Conservation (phyloP, 2,888 invertebrate species). For the Eupithecia inturbata region DNA sequence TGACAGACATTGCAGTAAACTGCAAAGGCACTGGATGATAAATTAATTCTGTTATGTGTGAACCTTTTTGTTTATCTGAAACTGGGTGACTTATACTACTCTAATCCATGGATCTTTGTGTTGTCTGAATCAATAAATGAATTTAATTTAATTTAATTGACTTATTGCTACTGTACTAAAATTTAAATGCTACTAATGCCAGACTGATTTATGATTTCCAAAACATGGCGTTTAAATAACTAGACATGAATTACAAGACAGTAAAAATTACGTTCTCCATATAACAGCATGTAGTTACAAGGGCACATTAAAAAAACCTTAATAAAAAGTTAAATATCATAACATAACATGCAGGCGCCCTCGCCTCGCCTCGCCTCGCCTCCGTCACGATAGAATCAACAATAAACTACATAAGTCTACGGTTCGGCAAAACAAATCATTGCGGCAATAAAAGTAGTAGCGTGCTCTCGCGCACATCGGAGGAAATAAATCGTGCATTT, state of each 20-base stretch:
- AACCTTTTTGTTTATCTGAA: too few relatives aligned
- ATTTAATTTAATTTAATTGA: too few relatives aligned
- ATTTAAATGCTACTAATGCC: not conserved
- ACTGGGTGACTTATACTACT: too few relatives aligned
- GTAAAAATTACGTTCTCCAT: not conserved
- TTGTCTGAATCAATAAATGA: too few relatives aligned
- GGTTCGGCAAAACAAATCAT: slow-evolving; percentile 32
- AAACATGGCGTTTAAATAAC: not conserved
- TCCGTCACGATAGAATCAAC: slow-evolving; percentile 27
- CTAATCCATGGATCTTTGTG: too few relatives aligned
- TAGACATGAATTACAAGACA: not conserved
- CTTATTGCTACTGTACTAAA: not conserved
- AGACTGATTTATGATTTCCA: not conserved
- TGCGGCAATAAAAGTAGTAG: slow-evolving; percentile 31
- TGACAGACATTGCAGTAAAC: too few relatives aligned
- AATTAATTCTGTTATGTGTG: too few relatives aligned
- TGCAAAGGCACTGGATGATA: too few relatives aligned
- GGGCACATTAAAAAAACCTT: not conserved
- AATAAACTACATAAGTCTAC: slow-evolving; percentile 31
- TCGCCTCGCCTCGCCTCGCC: slow-evolving; percentile 10
- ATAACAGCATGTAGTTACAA: not conserved
- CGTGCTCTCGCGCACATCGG: slow-evolving; percentile 26
- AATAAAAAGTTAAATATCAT: slow-evolving; percentile 10
- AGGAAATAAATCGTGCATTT: slow-evolving; percentile 33
- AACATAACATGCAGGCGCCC: not conserved